Evolutionary conservation across 1,140 invertebrate species (phyloP).

Genomic region (Panagrolaimus sp.): DNA sequence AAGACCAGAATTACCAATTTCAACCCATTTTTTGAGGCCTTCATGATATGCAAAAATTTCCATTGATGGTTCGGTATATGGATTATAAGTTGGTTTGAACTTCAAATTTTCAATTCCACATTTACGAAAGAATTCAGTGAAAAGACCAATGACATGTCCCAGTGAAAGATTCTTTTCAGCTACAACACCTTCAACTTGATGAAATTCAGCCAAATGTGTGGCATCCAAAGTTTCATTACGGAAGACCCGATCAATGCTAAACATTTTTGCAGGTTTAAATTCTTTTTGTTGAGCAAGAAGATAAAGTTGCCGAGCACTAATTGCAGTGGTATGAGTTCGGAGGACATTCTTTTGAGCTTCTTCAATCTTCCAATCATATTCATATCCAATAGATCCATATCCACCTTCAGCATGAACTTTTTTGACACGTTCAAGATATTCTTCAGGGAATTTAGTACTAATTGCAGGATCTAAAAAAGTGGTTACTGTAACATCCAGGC

Average conservation of each 20-base stretch:
- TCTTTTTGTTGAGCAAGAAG: slow-evolving; percentile 70
- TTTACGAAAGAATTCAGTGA: slow-evolving; percentile 88
- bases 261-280: slow-evolving; percentile 87
- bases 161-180: slow-evolving; percentile 83
- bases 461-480: slow-evolving; percentile 68
- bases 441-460: slow-evolving; percentile 72
- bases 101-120: slow-evolving; percentile 83
- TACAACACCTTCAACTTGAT: slow-evolving; percentile 88
- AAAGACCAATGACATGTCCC: slow-evolving; percentile 81
- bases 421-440: slow-evolving; percentile 84
- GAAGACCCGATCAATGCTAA: slow-evolving; percentile 97
- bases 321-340: slow-evolving; percentile 93
- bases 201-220: slow-evolving; percentile 97
- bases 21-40: slow-evolving; percentile 72
- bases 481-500: not conserved
- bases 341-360: slow-evolving; percentile 94
- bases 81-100: slow-evolving; percentile 99
- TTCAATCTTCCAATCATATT: slow-evolving; percentile 83
- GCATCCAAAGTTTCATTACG: slow-evolving; percentile 97
- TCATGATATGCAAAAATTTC: slow-evolving; percentile 96
- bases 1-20: slow-evolving; percentile 84
- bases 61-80: slow-evolving; percentile 99
- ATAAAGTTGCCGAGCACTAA: slow-evolving; percentile 90
- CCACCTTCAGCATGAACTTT: slow-evolving; percentile 84
- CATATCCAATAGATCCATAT: slow-evolving; percentile 77